These are phyloP conservation scores for Peucedramus taeniatus DNA, from an alignment of 2,113 vertebrate genomes.

Conservation along the genomic window DNA sequence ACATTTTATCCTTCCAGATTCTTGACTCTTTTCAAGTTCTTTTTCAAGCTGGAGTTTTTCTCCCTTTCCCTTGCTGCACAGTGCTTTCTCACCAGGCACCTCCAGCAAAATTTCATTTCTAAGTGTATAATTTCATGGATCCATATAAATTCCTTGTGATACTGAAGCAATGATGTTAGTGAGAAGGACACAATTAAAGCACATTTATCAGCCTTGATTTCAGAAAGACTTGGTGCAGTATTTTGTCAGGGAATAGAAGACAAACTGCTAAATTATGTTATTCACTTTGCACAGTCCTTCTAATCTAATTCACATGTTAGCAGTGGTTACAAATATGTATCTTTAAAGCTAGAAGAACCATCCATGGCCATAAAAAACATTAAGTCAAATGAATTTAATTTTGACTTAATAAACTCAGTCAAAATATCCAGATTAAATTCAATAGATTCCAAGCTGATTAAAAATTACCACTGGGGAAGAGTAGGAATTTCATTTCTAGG, in stretches of 20 bases:
- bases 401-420: neutral
- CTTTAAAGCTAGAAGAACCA: neutral
- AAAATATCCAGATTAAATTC: neutral
- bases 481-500: neutral
- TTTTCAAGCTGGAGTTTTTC: neutral
- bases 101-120: neutral
- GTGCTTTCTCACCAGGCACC: neutral
- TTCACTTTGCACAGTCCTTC: neutral
- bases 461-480: neutral
- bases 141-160: neutral
- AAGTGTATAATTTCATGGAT: neutral
- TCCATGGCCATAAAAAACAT: neutral
- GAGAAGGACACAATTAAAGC: neutral
- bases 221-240: neutral
- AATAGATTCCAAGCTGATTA: neutral
- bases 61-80: neutral
- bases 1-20: neutral
- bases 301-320: neutral
- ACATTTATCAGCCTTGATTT: neutral
- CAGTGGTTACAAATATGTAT: neutral
- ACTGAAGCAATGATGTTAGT: neutral
- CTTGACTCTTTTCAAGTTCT: neutral
- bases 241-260: neutral
- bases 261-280: neutral
- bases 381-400: neutral